Evolutionary conservation across 2,888 invertebrate genomes (phyloP).

Genomic region (Caenorhabditis zanzibari): DNA sequence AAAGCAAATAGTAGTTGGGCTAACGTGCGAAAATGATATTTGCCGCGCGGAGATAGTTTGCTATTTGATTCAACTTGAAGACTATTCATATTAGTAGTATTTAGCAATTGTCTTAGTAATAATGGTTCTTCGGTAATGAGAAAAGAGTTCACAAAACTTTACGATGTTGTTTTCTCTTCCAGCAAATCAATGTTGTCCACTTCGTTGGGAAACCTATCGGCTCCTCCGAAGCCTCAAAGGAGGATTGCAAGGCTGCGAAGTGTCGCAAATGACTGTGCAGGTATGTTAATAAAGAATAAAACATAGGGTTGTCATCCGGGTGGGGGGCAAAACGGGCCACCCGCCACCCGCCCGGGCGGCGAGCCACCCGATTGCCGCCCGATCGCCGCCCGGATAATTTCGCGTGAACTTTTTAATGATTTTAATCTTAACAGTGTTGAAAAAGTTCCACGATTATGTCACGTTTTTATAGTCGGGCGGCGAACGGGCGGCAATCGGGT

Average conservation of each 20-base stretch:
- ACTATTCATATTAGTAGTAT: conserved; percentile 10
- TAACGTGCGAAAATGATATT: conserved; percentile 25
- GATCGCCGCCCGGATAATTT: too few species aligned
- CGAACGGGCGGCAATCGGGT: too few species aligned
- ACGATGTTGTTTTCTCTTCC: conserved; percentile 16
- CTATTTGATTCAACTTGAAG: conserved; percentile 24
- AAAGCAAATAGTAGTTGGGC: conserved; percentile 24
- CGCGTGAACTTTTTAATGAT: too few species aligned
- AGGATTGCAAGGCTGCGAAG: conserved; percentile 67
- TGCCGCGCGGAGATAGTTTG: conserved; percentile 42
- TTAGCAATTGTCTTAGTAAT: background rate
- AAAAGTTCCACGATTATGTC: too few species aligned
- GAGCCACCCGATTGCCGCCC: too few species aligned
- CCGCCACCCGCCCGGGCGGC: too few species aligned
- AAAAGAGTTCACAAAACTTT: background rate
- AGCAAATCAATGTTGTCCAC: conserved; percentile 64
- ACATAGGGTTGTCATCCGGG: too few species aligned
- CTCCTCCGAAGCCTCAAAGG: conserved; percentile 72
- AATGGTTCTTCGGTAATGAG: conserved; percentile 38
- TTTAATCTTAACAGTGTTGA: too few species aligned
- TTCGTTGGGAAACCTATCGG: conserved; percentile 60
- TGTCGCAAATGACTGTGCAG: conserved; percentile 57
- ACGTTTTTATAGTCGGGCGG: too few species aligned
- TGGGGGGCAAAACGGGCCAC: too few species aligned
- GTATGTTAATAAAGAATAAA: background rate